Conservation (phyloP, 2,113 vertebrate species). For the Origma solitaria region DNA sequence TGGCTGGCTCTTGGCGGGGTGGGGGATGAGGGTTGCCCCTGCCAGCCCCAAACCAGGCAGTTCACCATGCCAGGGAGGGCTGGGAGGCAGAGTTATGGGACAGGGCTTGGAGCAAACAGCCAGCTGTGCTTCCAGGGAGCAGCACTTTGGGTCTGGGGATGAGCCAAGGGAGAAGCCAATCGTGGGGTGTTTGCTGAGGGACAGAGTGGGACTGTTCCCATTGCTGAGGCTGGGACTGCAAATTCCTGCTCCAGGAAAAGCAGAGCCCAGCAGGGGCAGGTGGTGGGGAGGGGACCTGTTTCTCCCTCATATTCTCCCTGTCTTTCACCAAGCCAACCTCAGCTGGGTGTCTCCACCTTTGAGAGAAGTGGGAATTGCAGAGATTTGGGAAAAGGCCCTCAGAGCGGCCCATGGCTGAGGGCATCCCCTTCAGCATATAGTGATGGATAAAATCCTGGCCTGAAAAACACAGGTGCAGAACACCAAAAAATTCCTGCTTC, state of each 20-base stretch:
- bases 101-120: neutral
- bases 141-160: neutral
- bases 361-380: neutral
- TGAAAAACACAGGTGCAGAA: neutral
- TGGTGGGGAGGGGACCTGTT: neutral
- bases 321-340: neutral
- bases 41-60: neutral
- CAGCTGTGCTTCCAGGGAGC: conserved; percentile 11
- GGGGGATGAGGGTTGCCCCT: conserved; percentile 32
- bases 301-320: neutral
- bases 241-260: neutral
- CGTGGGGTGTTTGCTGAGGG: neutral
- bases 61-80: conserved; percentile 6
- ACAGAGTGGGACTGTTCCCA: neutral
- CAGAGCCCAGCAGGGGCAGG: neutral
- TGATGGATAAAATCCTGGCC: neutral
- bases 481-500: neutral
- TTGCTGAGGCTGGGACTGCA: neutral
- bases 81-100: conserved; percentile 35
- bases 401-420: neutral
- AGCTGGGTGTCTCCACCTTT: neutral
- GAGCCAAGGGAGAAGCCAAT: neutral
- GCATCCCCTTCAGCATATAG: neutral
- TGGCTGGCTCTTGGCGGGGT: neutral
- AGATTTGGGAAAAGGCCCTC: neutral